Conservation (phyloP, 2,888 invertebrate genomes). For the Scaptomyza flava region DNA sequence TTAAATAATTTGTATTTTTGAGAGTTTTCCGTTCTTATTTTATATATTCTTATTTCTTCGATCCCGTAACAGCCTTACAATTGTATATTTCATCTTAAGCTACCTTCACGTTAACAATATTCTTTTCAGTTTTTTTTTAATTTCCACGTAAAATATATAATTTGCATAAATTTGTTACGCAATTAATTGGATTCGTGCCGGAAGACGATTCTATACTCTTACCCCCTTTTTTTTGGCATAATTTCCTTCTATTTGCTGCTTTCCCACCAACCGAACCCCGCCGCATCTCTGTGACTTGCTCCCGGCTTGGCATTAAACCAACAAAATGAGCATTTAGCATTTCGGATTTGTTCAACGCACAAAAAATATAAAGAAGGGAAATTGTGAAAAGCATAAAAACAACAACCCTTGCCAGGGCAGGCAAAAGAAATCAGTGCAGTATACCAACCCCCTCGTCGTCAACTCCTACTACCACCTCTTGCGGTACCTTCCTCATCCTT, state of each 20-base stretch:
- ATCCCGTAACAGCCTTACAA: too few relatives aligned
- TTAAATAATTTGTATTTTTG: too few relatives aligned
- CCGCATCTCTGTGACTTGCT: not conserved
- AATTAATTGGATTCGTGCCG: slow-evolving; percentile 52
- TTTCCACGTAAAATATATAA: slow-evolving; percentile 13
- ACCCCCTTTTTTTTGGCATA: slow-evolving; percentile 2
- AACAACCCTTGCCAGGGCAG: slow-evolving; percentile 50
- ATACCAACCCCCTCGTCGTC: not conserved
- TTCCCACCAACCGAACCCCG: not conserved
- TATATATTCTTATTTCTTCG: too few relatives aligned
- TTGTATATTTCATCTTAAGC: not conserved
- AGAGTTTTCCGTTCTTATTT: too few relatives aligned
- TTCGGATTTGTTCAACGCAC: slow-evolving; percentile 56
- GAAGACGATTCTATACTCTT: slow-evolving; percentile 8
- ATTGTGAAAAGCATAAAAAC: slow-evolving; percentile 51
- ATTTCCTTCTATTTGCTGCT: slow-evolving; percentile 11
- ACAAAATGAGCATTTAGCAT: slow-evolving; percentile 79
- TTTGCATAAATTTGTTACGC: slow-evolving; percentile 51
- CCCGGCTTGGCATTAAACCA: slow-evolving; percentile 35
- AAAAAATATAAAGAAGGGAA: slow-evolving; percentile 9
- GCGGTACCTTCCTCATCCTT: not conserved
- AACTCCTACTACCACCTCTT: not conserved
- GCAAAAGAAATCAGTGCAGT: slow-evolving; percentile 51
- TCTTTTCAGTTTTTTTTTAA: slow-evolving; percentile 11
- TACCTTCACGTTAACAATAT: not conserved